Base-by-base conservation (phyloP, 2,888 invertebrate species). In the Torymus tubicola region DNA sequence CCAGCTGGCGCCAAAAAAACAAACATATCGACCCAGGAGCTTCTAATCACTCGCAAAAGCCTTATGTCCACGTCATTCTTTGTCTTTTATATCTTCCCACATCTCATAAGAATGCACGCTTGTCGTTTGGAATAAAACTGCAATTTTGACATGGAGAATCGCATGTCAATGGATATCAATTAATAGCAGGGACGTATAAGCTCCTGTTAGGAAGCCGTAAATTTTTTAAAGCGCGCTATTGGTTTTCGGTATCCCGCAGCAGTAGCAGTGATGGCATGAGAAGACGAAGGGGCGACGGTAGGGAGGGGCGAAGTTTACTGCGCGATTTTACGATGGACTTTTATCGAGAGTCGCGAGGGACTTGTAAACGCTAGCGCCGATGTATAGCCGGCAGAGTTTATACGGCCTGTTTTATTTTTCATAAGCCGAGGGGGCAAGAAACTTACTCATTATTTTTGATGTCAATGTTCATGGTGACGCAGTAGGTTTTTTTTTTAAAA, bases 261-360 rank as follows among this genome's bases (percentile, higher is more conserved):
- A 42, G 42, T 42, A 42, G 42, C 42, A 4, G 42, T 42, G 42
- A 42, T 42, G 8, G 42, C 5, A 42, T 42, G 42, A 8, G 42
- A 42, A 42, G 42, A 42, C 42, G 42, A 42, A 8, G 42, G 42
- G 10, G 42, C 8, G 8, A 8, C 8, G 42, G 42, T 42, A 8
- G 58, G 18, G 24, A 21, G 16, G 53, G 16, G 53, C 60, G n/a
- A 75, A 71, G 63, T 72, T 80, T 72, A 76, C 60, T 57, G 57
- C 70, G 57, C 60, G 24, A 68, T 76, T 80, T 80, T 80, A 77
- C 80, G 73, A 68, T 16, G 63, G 57, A 77, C 77, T 81, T 81
- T 81, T 80, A 81, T 81, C 69, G 71, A 63, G 77, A 16, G 64
- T 53, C 81, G 53, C 80, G 58, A 18, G 81, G 77, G 77, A 77